Conservation (phyloP, 2,888 invertebrate genomes). For the Plemyria rubiginata region DNA sequence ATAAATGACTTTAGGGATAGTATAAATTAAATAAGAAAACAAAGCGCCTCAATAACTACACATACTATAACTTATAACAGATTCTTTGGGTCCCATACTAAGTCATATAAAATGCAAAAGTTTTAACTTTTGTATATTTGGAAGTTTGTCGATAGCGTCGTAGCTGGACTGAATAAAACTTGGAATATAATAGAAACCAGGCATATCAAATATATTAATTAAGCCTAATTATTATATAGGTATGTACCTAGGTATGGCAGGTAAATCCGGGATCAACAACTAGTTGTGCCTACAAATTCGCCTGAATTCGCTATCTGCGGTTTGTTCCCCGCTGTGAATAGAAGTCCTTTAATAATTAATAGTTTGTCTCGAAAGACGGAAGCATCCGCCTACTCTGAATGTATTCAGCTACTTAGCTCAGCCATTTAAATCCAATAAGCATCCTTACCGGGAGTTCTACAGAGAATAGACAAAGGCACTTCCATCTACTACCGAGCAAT, state of each 20-base stretch:
- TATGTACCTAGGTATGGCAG: too few species aligned
- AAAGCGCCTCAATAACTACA: too few species aligned
- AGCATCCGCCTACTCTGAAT: conserved; percentile 16
- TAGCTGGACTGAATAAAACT: too few species aligned
- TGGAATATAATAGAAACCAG: too few species aligned
- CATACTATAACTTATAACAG: conserved; percentile 1
- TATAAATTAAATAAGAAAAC: background rate
- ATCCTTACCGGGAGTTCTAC: conserved; percentile 1
- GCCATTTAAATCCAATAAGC: conserved; percentile 27
- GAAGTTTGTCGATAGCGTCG: too few species aligned
- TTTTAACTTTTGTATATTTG: too few species aligned
- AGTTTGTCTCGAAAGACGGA: conserved; percentile 18
- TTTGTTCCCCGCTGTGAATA: conserved; percentile 4
- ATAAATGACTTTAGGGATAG: background rate
- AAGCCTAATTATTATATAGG: too few species aligned
- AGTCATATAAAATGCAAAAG: too few species aligned
- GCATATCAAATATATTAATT: too few species aligned
- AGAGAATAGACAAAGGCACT: conserved; percentile 15
- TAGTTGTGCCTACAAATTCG: conserved; percentile 5
- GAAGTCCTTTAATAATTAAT: conserved; percentile 25
- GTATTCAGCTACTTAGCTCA: conserved; percentile 19
- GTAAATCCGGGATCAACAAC: too few species aligned
- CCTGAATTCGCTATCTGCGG: conserved; percentile 4
- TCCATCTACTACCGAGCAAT: conserved; percentile 6
- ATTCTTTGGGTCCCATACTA: background rate